Evolutionary conservation across 2,797 vertebrate genomes (phyloP).

Genomic region (Scarus forsteni): DNA sequence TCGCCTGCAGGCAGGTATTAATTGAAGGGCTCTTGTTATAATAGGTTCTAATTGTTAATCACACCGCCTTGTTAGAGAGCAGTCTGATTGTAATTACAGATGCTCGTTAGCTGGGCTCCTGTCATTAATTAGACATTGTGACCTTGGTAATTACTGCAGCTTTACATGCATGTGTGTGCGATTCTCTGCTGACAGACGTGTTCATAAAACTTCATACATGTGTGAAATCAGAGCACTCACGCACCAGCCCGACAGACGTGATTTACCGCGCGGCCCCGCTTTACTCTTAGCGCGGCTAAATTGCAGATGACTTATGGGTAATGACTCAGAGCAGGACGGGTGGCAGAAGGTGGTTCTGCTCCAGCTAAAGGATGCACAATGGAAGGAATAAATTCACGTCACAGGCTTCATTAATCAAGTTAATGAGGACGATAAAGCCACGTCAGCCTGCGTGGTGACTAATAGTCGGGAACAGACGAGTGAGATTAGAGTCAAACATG

Average conservation of each 20-base stretch:
- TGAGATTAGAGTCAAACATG: background rate
- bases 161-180: conserved; percentile 60
- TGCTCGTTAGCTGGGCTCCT: conserved; percentile 64
- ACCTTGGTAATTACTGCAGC: conserved; percentile 79
- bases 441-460: background rate
- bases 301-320: conserved; percentile 14
- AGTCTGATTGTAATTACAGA: conserved; percentile 79
- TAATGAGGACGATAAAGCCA: conserved; percentile 30
- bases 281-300: background rate
- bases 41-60: conserved; percentile 80
- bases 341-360: conserved; percentile 24
- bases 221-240: background rate
- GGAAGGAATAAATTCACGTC: conserved; percentile 10
- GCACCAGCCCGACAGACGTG: background rate
- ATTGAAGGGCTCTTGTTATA: conserved; percentile 74
- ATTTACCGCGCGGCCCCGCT: background rate
- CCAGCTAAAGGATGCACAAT: conserved; percentile 5
- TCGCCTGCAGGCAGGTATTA: conserved; percentile 73
- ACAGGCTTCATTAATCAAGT: conserved; percentile 35
- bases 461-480: background rate
- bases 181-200: conserved; percentile 40
- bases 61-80: conserved; percentile 73
- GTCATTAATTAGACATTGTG: conserved; percentile 78
- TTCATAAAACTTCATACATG: background rate
- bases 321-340: conserved; percentile 1